phyloP scores from a whole-genome alignment of 2,797 vertebrate species.

The Esox masquinongy region DNA sequence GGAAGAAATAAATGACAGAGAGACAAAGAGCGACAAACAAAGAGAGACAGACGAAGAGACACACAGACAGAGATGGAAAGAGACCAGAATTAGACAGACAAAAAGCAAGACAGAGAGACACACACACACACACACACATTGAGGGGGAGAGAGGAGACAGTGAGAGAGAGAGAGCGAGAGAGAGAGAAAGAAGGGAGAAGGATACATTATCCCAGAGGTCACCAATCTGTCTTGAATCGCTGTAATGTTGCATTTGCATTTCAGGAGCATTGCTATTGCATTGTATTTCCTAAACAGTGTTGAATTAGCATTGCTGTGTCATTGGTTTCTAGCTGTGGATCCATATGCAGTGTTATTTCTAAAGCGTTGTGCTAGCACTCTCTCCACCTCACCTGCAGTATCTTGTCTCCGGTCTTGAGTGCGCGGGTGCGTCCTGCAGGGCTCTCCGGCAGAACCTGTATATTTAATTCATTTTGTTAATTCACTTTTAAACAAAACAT shows the following conservation, averaged over 20 bases:
- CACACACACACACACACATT: too few relatives aligned
- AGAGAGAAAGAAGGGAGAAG: neutral
- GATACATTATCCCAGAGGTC: neutral
- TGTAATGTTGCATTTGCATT: neutral
- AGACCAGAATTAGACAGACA: neutral
- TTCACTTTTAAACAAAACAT: neutral
- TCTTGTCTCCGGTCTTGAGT: conserved; percentile 97
- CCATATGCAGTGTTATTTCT: conserved; percentile 26
- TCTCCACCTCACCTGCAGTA: conserved; percentile 83
- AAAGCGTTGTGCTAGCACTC: neutral
- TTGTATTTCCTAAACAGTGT: neutral
- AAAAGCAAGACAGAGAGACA: neutral
- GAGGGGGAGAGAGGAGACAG: neutral
- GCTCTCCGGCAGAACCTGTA: conserved; percentile 89
- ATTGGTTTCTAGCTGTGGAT: neutral
- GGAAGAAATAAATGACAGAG: too few relatives aligned
- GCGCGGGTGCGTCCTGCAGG: conserved; percentile 83
- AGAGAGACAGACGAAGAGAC: neutral
- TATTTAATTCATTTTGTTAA: conserved; percentile 46
- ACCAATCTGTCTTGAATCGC: neutral
- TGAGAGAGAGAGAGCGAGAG: too few relatives aligned
- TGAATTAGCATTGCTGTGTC: neutral
- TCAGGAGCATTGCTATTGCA: neutral
- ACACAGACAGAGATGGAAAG: neutral
- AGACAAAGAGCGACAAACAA: neutral